Conservation (phyloP, 2,797 vertebrate genomes). For the Sus cebifrons region DNA sequence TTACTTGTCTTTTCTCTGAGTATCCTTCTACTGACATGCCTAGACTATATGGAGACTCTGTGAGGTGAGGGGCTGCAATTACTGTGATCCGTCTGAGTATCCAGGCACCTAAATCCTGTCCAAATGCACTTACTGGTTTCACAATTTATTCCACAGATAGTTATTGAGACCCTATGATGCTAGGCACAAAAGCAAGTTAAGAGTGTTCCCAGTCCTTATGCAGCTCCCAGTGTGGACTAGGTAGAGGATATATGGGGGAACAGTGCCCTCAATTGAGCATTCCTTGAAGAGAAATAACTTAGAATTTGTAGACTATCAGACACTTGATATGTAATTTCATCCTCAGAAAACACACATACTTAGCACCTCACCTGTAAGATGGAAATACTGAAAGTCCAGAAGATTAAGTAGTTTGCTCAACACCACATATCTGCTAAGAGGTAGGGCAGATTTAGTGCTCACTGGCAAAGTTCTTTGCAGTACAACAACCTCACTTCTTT, state of each 20-base stretch:
- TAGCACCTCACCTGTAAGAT: background rate
- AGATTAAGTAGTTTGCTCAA: background rate
- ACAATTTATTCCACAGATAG: background rate
- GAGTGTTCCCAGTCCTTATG: background rate
- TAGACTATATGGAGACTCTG: background rate
- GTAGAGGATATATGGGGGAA: background rate
- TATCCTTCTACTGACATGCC: background rate
- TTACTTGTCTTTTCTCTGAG: background rate
- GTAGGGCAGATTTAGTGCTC: background rate
- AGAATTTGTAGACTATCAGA: background rate
- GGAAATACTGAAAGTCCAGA: background rate
- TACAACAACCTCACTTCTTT: background rate
- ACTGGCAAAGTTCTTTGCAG: background rate
- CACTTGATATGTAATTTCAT: background rate
- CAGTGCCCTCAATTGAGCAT: background rate
- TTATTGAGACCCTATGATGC: background rate
- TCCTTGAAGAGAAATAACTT: conserved; percentile 4
- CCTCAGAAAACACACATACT: background rate
- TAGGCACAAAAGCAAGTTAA: background rate
- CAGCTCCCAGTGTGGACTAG: background rate
- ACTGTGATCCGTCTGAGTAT: background rate
- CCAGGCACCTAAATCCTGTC: background rate
- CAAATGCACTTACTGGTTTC: background rate
- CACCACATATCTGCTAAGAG: background rate
- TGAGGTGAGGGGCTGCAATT: background rate